phyloP scores from a whole-genome alignment of 2,888 invertebrate species.

The Encarsia formosa region DNA sequence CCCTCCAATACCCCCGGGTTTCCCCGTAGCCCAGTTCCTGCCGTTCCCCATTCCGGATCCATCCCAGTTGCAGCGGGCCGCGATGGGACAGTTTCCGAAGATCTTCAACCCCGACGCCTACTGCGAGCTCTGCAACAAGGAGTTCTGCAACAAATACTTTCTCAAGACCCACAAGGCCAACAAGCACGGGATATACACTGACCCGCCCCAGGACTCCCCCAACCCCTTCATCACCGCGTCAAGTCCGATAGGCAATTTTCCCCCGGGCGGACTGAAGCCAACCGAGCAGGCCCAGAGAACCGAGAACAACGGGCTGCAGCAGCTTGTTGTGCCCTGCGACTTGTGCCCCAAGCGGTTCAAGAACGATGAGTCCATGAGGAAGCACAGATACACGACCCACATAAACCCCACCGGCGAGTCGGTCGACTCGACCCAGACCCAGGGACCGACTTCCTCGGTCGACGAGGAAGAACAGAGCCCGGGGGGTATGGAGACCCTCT shows the following conservation, averaged over 20 bases:
- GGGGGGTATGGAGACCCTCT: conserved; percentile 42
- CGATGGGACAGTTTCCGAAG: conserved; percentile 56
- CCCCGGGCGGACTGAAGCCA: conserved; percentile 23
- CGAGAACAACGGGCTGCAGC: conserved; percentile 25
- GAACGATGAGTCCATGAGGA: conserved; percentile 67
- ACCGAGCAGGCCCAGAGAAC: conserved; percentile 30
- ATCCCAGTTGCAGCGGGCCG: conserved; percentile 52
- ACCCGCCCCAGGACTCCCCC: conserved; percentile 43
- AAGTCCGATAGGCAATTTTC: conserved; percentile 25
- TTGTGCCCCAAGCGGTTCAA: conserved; percentile 71
- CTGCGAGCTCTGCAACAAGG: conserved; percentile 96
- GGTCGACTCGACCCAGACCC: conserved; percentile 33
- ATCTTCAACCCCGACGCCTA: conserved; percentile 97
- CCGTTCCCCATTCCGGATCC: conserved; percentile 53
- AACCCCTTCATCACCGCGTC: conserved; percentile 9
- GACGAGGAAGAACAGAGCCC: conserved; percentile 44
- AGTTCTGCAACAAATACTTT: conserved; percentile 98
- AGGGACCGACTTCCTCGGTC: conserved; percentile 16
- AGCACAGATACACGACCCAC: conserved; percentile 67
- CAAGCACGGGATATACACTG: conserved; percentile 89
- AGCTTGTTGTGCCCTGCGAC: conserved; percentile 58
- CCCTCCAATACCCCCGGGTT: conserved; percentile 38
- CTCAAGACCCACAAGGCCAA: conserved; percentile 97
- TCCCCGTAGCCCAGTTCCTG: conserved; percentile 48
- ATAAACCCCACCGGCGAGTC: conserved; percentile 46